Base-by-base conservation (phyloP, 2,113 vertebrate species). In the Catagonus wagneri region DNA sequence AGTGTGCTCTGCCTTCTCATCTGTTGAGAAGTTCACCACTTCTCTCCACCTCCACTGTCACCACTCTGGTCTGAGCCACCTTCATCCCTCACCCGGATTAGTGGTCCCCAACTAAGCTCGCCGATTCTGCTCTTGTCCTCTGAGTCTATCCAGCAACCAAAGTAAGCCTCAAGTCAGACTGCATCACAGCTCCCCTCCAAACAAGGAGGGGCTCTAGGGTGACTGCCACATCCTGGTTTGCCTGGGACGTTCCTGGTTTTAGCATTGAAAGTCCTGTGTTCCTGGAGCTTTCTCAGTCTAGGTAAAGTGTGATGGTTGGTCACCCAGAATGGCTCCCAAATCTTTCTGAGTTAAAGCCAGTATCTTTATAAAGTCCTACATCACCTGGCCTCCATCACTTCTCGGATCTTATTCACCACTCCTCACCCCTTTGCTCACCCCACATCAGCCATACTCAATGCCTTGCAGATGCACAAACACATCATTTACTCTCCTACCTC, bases 1-100 rank as follows among this genome's bases (percentile, higher is more conserved):
- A 1, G 29, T 19, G 14, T 54, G n/a, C 20, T 8, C 68, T 68
- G 32, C 27, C 17, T 63, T 58, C 32, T 60, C 6, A 34, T 32
- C 32, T 4, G 3, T 8, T 36, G 20, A 32, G 71, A 17, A 58
- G 16, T 23, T 76, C 32, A 20, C 19, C 39, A 2, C 44, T 44
- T 56, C 50, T 29, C 16, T 13, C 12, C 0, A 3, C 44, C 44
- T 27, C 39, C 4, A 10, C 1, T 6, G 23, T 20, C 6, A 9
- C 36, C 22, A 3, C 11, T 13, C 60, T 69, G 36, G 32, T 13
- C 58, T 10, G 25, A 83, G 68, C 8, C 27, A 34, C 27, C 39
- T 44, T 16, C 52, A 10, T 54, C 34, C 27, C 22, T 56, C 27
- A 3, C 17, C 34, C 27, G 44, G 61, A 12, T 50, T 2, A 4